These are phyloP conservation scores for Diplolepis rosae DNA, from an alignment of 2,888 invertebrate genomes.

Conservation along the genomic window DNA sequence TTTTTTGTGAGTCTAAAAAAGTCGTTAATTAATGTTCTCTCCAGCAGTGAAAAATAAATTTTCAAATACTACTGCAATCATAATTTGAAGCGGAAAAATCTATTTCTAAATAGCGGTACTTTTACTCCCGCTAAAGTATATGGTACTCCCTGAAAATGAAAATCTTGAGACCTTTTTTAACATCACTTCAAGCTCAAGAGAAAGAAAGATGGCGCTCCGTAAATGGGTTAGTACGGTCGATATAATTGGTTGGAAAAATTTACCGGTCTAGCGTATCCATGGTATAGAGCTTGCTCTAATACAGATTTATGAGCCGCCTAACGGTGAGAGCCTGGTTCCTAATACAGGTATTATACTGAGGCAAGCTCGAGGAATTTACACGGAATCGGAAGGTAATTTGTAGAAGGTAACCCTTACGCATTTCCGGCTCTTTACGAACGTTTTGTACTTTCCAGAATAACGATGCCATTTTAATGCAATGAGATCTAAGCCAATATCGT, in stretches of 20 bases:
- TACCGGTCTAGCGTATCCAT: constrained; percentile 14
- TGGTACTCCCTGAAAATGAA: neutral
- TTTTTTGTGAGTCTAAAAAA: no score
- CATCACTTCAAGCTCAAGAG: neutral
- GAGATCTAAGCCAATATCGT: neutral
- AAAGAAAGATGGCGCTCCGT: constrained; percentile 4
- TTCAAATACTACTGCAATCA: neutral
- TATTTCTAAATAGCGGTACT: neutral
- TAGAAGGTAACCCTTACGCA: constrained; percentile 54
- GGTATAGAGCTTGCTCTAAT: constrained; percentile 54
- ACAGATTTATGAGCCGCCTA: constrained; percentile 68
- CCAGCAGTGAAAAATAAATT: neutral
- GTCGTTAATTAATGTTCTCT: no score
- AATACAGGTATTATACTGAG: constrained; percentile 67
- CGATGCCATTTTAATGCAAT: neutral
- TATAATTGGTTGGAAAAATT: constrained; percentile 30
- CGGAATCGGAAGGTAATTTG: constrained; percentile 71
- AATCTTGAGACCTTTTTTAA: constrained; percentile 2
- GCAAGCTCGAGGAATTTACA: constrained; percentile 64
- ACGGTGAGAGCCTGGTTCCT: constrained; percentile 60
- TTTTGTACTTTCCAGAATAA: neutral
- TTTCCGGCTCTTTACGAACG: constrained; percentile 29
- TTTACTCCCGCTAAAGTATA: neutral
- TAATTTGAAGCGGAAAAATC: neutral
- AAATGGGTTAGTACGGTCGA: constrained; percentile 20